These are phyloP conservation scores for Struthidea cinerea DNA, from an alignment of 2,113 vertebrate species.

Conservation along the genomic window DNA sequence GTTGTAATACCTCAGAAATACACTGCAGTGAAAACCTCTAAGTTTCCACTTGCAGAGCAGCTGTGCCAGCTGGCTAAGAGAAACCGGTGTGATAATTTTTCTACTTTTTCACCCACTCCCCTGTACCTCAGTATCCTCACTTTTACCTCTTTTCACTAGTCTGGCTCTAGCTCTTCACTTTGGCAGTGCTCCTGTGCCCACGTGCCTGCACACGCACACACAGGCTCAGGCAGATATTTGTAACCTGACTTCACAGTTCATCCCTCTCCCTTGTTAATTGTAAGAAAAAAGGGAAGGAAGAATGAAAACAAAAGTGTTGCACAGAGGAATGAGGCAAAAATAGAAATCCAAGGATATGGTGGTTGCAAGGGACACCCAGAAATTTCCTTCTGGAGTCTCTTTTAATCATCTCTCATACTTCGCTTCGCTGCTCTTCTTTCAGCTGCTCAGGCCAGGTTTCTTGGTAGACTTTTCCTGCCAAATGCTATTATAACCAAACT, in stretches of 20 bases:
- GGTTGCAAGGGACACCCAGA: background rate
- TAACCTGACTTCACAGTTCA: background rate
- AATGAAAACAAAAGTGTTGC: background rate
- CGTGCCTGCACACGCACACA: background rate
- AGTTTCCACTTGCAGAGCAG: background rate
- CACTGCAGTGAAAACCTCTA: background rate
- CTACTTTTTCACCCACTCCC: background rate
- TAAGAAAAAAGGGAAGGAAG: background rate
- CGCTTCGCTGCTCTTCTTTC: background rate
- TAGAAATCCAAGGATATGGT: background rate
- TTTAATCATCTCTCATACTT: background rate
- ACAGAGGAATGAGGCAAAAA: background rate
- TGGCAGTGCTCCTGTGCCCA: background rate
- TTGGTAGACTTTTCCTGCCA: constrained; percentile 47
- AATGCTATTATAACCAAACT: constrained; percentile 29
- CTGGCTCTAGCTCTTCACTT: background rate
- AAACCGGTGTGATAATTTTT: background rate
- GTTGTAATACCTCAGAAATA: background rate
- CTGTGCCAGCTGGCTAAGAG: background rate
- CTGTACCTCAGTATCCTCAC: background rate
- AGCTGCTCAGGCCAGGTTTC: constrained; percentile 18
- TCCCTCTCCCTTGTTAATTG: background rate
- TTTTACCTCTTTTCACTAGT: background rate
- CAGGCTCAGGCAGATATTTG: background rate
- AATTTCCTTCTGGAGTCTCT: background rate